Evolutionary conservation across 2,113 vertebrate genomes (phyloP).

Genomic region (Anguilla rostrata): DNA sequence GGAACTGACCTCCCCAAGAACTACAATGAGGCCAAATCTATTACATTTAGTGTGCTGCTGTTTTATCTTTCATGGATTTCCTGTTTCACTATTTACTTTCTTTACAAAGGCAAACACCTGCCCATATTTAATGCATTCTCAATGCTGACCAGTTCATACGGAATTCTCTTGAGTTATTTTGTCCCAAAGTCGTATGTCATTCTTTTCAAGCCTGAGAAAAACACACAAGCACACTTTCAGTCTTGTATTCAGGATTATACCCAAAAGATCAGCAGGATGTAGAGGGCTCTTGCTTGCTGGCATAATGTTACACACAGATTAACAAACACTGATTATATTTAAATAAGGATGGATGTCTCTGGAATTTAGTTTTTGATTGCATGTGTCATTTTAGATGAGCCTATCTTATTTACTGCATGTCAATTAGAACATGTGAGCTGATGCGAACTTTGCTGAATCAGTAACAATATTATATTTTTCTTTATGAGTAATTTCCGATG

Average conservation of each 20-base stretch:
- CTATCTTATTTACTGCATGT: no score
- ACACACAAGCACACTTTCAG: constrained; percentile 67
- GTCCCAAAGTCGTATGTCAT: constrained; percentile 66
- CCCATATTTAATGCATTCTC: constrained; percentile 39
- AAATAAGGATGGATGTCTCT: neutral
- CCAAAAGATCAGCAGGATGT: constrained; percentile 20
- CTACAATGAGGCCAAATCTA: constrained; percentile 85
- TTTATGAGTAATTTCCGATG: neutral
- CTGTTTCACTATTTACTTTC: constrained; percentile 52
- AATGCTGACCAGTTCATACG: constrained; percentile 46
- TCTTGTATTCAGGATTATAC: constrained; percentile 68
- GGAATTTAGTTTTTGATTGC: neutral
- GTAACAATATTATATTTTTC: neutral
- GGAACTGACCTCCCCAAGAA: constrained; percentile 85
- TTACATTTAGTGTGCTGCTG: constrained; percentile 80
- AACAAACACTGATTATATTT: neutral
- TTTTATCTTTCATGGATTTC: constrained; percentile 72
- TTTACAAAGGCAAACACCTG: constrained; percentile 61
- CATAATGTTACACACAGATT: neutral
- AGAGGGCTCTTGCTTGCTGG: neutral
- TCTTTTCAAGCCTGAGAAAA: constrained; percentile 58
- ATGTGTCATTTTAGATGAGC: no score
- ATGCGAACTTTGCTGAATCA: no score
- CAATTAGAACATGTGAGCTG: no score
- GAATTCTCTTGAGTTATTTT: constrained; percentile 63